Base-by-base conservation (phyloP, 2,113 vertebrate species). In the Asarcornis scutulata region DNA sequence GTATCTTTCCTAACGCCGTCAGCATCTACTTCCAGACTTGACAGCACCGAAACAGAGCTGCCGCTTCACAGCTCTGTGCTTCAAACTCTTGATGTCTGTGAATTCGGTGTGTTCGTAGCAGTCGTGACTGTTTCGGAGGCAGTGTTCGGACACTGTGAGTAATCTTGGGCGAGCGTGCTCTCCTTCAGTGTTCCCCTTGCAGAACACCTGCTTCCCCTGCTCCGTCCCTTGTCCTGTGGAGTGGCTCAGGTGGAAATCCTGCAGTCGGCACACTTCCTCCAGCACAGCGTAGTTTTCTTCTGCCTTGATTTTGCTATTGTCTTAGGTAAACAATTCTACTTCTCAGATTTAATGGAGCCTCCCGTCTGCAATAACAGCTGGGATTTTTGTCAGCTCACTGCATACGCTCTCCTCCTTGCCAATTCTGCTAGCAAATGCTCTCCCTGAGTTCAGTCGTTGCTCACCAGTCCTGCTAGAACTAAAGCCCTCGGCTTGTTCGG, bases 231-330 rank as follows among this genome's bases (percentile, higher is more conserved):
- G 1, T 17, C 6, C 34, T 36, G 25, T 60, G 42, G 46, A 75
- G 56, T 52, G 13, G 22, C 60, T 82, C 83, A 80, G 94, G 73
- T 95, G 77, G 86, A 85, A 91, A 87, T 95, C 74, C 84, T 96
- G 74, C 46, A 5, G 58, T 1, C 31, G 81, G 23, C 36, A 27
- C 13, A 5, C 66, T 95, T 93, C 94, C 76, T 86, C 21, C 71
- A 38, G 21, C 6, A 7, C 8, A 3, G 27, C 29, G 68, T 10
- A 1, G 0, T 81, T 88, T 76, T 92, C 48, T 87, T 79, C 69
- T 82, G 16, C 44, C 36, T 82, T 15, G 13, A 44, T 75, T 77
- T n/a, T 79, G 67, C 79, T 56, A 23, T 78, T 88, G 86, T 86
- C 68, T 91, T 31, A 13, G 17, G 34, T 64, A 91, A 83, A 73